phyloP scores from a whole-genome alignment of 2,888 invertebrate species.

The Ophioninae sp. region DNA sequence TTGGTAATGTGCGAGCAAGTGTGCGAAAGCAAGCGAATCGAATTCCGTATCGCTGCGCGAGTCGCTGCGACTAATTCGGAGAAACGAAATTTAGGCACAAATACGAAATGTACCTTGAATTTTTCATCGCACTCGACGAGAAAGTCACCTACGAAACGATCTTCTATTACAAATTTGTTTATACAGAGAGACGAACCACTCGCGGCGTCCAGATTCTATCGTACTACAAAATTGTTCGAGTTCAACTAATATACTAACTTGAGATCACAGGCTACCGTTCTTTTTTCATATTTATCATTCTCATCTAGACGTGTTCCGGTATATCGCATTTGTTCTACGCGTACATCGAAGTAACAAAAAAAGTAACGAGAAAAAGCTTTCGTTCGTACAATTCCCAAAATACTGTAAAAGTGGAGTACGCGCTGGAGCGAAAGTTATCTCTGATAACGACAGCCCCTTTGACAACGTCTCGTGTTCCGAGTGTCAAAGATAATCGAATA shows the following conservation, averaged over 20 bases:
- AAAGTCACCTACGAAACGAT: background rate
- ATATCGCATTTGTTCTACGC: slow-evolving; percentile 2
- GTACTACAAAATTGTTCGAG: slow-evolving; percentile 19
- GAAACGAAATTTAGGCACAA: background rate
- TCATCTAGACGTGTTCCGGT: background rate
- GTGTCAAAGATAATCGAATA: slow-evolving; percentile 6
- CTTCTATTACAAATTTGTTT: background rate
- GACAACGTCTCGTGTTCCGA: background rate
- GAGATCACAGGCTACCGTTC: slow-evolving; percentile 58
- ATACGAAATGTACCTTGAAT: background rate
- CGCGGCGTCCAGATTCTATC: slow-evolving; percentile 14
- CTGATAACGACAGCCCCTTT: background rate
- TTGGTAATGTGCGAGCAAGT: slow-evolving; percentile 19
- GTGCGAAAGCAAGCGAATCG: slow-evolving; percentile 13
- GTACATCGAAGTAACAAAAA: slow-evolving; percentile 13
- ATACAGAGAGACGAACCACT: background rate
- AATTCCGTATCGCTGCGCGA: slow-evolving; percentile 5
- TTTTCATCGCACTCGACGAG: background rate
- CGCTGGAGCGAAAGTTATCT: background rate
- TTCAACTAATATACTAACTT: slow-evolving; percentile 48
- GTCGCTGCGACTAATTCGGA: background rate
- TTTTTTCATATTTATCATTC: slow-evolving; percentile 13
- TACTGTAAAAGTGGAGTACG: slow-evolving; percentile 41
- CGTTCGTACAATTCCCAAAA: slow-evolving; percentile 21
- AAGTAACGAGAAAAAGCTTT: background rate